Base-by-base conservation (phyloP, 2,113 vertebrate species). In the Tonatia bakeri region DNA sequence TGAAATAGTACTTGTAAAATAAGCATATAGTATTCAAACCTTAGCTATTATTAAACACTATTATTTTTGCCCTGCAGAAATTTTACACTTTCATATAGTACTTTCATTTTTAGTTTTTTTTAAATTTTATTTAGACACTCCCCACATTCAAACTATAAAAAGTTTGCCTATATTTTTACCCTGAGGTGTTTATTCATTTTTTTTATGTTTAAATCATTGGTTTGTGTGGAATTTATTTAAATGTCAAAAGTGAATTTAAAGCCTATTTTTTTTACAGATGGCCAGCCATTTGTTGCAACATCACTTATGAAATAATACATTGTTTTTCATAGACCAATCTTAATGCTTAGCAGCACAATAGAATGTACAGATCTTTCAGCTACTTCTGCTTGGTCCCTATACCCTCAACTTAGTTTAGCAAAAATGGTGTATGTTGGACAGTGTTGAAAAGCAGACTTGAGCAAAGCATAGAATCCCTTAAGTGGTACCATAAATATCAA, bases 221-320 rank as follows among this genome's bases (percentile, higher is more conserved):
- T 87, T 90, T 82, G 97, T 84, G 84, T 91, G 93, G 72, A 95
- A 92, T 93, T 94, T 92, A 96, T 97, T 95, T 96, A 96, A 96
- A 97, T 95, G n/a, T 82, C 94, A 85, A 59, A 85, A 96, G 40
- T 81, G 65, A 95, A 43, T 73, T 90, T 84, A 81, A 97, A 97
- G 64, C 64, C 83, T n/a, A 87, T 75, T 84, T 22, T 52, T 54
- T 94, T 56, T 64, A 82, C 81, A 97, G 83, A 95, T 92, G 96
- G 92, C 22, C 84, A 85, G 52, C 59, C 94, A 96, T 96, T 94
- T 94, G 80, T 94, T 96, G 69, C 52, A 96, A 92, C 75, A 93
- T 76, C 26, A 56, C 80, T 97, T 87, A 96, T 76, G 69, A 94
- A 95, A 96, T 87, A 94, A 84, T 59, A 69, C 67, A 93, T 91